These are phyloP conservation scores for Sebastes oblongus DNA, from an alignment of 2,797 vertebrate genomes.

Conservation along the genomic window DNA sequence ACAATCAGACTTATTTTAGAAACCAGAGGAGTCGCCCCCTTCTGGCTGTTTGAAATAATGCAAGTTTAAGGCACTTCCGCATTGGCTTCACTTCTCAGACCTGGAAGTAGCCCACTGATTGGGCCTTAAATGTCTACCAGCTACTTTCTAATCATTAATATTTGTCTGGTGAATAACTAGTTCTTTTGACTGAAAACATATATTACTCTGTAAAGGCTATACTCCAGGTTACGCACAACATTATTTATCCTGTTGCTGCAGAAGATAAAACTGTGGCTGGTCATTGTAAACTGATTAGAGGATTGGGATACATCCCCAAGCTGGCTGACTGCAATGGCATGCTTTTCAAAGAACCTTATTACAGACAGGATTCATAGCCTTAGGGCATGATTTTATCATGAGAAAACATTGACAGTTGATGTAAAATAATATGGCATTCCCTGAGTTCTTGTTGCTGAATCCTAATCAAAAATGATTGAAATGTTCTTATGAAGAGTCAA, in stretches of 20 bases:
- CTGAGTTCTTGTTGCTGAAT: slow-evolving; percentile 37
- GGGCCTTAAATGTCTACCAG: background rate
- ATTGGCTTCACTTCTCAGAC: too few species aligned
- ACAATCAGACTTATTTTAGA: accelerated
- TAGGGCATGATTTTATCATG: slow-evolving; percentile 49
- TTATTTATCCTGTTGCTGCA: slow-evolving; percentile 1
- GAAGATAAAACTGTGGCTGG: slow-evolving; percentile 12
- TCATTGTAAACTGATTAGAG: slow-evolving; percentile 43
- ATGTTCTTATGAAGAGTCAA: slow-evolving; percentile 53
- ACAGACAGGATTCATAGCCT: slow-evolving; percentile 51
- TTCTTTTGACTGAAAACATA: background rate
- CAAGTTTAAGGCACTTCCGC: too few species aligned
- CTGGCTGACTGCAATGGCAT: slow-evolving; percentile 8
- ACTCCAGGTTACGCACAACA: background rate
- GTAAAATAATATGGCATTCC: slow-evolving; percentile 47
- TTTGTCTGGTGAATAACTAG: background rate
- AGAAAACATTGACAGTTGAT: slow-evolving; percentile 60
- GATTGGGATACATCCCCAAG: slow-evolving; percentile 37
- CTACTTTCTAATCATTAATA: background rate
- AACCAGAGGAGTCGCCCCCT: too few species aligned
- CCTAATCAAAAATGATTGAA: slow-evolving; percentile 46
- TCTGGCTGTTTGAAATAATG: too few species aligned
- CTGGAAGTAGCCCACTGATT: background rate
- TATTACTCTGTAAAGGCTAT: background rate
- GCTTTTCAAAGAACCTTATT: slow-evolving; percentile 54